A percentile compares a stretch with the other conserved stretches of the same genome.
Conservation (phyloP, 1,140 invertebrate species). For the Drosophila carrolli region DNA sequence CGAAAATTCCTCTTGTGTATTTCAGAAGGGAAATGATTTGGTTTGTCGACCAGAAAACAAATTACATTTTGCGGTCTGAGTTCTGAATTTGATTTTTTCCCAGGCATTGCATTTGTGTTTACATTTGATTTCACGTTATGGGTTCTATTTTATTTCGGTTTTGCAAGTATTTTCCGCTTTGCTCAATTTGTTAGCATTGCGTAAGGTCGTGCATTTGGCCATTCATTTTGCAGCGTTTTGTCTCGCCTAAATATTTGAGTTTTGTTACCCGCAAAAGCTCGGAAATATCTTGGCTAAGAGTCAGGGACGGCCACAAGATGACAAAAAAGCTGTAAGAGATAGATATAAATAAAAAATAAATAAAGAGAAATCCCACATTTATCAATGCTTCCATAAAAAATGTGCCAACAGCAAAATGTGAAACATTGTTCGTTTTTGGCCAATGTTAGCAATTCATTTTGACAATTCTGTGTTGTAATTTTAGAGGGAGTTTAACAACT, state of each 20-base stretch:
- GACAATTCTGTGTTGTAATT: slow-evolving; percentile 20
- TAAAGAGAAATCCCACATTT: slow-evolving; percentile 7
- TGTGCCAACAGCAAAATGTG: slow-evolving; percentile 39
- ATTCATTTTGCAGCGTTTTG: slow-evolving; percentile 16
- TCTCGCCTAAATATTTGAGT: slow-evolving; percentile 45
- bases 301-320: slow-evolving; percentile 30
- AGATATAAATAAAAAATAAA: slow-evolving; percentile 17
- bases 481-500: neutral
- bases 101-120: slow-evolving; percentile 20
- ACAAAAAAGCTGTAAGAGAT: slow-evolving; percentile 23
- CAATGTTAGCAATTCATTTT: slow-evolving; percentile 43
- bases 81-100: slow-evolving; percentile 29
- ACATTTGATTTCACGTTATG: slow-evolving; percentile 25
- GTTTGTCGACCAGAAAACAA: slow-evolving; percentile 17
- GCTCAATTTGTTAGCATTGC: slow-evolving; percentile 50
- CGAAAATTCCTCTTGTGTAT: slow-evolving; percentile 15
- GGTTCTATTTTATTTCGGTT: slow-evolving; percentile 25
- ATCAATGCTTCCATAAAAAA: slow-evolving; percentile 21
- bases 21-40: slow-evolving; percentile 8
- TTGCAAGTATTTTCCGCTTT: slow-evolving; percentile 31
- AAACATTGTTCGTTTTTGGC: slow-evolving; percentile 30
- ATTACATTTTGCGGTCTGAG: slow-evolving; percentile 37
- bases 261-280: slow-evolving; percentile 47
- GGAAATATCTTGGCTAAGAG: slow-evolving; percentile 49
- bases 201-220: slow-evolving; percentile 56